Evolutionary conservation across 1,140 invertebrate genomes (phyloP).

Genomic region (Saccostrea echinata): DNA sequence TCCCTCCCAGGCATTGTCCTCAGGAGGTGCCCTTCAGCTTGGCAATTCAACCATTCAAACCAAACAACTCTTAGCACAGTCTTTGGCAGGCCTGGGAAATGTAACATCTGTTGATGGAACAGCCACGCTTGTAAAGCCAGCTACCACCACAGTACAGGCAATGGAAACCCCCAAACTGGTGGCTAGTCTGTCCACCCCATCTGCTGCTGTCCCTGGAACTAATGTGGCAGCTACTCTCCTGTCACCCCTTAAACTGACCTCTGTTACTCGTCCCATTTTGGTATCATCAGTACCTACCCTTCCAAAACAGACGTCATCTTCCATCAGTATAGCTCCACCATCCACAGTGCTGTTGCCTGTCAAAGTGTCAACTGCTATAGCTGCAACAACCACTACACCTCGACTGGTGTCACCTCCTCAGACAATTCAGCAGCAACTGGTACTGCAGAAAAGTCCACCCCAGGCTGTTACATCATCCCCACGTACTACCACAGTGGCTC

Average conservation of each 20-base stretch:
- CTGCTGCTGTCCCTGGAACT: neutral
- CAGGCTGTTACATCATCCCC: neutral
- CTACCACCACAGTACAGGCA: neutral
- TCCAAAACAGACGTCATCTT: slow-evolving; percentile 9
- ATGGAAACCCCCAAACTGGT: neutral
- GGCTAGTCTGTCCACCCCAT: slow-evolving; percentile 21
- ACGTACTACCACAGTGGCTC: slow-evolving; percentile 21
- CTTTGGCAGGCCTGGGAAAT: neutral
- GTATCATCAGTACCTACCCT: slow-evolving; percentile 37
- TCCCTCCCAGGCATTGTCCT: slow-evolving; percentile 15
- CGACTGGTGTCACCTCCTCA: neutral
- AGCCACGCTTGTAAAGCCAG: neutral
- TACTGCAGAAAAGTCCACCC: neutral
- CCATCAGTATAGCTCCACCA: slow-evolving; percentile 2
- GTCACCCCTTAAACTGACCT: slow-evolving; percentile 16
- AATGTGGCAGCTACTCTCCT: slow-evolving; percentile 13
- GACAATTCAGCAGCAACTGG: neutral
- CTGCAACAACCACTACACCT: neutral
- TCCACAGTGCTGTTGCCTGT: neutral
- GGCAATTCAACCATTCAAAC: slow-evolving; percentile 4
- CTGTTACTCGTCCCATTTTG: slow-evolving; percentile 1
- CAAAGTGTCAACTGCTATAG: slow-evolving; percentile 41
- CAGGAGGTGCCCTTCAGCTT: neutral
- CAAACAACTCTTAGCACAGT: neutral
- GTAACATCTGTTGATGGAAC: slow-evolving; percentile 20